phyloP scores from a whole-genome alignment of 2,888 invertebrate genomes.

The Chironomus tentans region DNA sequence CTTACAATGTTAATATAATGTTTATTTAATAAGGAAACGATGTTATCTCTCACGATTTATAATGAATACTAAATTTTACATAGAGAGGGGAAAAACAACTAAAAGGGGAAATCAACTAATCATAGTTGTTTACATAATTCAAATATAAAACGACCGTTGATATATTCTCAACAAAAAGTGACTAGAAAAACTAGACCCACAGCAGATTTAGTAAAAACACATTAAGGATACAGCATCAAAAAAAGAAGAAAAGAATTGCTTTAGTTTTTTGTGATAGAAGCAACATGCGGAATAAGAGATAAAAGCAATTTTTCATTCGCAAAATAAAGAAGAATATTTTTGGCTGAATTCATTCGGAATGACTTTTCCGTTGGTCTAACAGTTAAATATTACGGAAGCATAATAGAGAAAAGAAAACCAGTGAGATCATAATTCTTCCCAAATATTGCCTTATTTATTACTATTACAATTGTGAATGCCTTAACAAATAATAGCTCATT shows the following conservation, averaged over 20 bases:
- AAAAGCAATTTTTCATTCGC: background rate
- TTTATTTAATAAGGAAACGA: too few species aligned
- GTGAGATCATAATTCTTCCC: background rate
- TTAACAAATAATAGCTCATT: background rate
- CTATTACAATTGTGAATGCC: background rate
- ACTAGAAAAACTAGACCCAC: too few species aligned
- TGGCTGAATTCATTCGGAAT: background rate
- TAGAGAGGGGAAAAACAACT: too few species aligned
- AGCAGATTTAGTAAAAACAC: background rate
- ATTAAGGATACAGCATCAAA: too few species aligned
- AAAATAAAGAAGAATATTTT: background rate
- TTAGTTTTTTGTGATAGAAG: background rate
- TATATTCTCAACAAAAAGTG: too few species aligned
- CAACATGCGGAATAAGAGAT: background rate
- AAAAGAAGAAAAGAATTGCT: too few species aligned
- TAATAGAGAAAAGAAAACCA: background rate
- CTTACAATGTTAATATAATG: too few species aligned
- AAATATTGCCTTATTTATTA: background rate
- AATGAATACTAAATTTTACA: too few species aligned
- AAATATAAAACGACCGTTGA: too few species aligned
- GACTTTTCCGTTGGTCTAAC: background rate
- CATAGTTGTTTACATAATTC: too few species aligned
- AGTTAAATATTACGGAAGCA: background rate
- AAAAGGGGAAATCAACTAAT: too few species aligned
- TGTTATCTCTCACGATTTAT: too few species aligned